These are phyloP conservation scores for Pangasius djambal DNA, from an alignment of 2,797 vertebrate species.

Conservation along the genomic window DNA sequence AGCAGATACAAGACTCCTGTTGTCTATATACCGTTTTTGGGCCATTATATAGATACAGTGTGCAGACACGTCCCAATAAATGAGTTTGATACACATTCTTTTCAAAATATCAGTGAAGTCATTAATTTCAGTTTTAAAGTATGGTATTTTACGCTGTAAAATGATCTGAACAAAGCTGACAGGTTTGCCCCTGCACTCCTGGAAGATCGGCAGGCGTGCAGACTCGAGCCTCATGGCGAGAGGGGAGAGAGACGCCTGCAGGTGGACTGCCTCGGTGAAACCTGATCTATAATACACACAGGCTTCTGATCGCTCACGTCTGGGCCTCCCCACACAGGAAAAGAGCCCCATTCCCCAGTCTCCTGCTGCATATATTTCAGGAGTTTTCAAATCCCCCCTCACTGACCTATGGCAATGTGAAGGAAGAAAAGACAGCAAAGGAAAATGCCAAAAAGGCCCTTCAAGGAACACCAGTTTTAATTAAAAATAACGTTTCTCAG, in stretches of 20 bases:
- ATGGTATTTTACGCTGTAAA: slow-evolving; percentile 11
- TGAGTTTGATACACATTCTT: background rate
- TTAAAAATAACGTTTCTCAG: slow-evolving; percentile 56
- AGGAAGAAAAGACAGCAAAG: slow-evolving; percentile 35
- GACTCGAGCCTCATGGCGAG: slow-evolving; percentile 35
- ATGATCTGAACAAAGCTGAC: slow-evolving; percentile 14
- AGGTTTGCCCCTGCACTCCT: background rate
- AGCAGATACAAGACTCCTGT: background rate
- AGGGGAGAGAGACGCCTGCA: slow-evolving; percentile 42
- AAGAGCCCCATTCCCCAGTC: slow-evolving; percentile 55
- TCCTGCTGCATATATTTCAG: slow-evolving; percentile 56
- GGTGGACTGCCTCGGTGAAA: slow-evolving; percentile 64
- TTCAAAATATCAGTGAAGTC: background rate
- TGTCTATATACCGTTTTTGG: background rate
- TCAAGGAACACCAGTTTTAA: slow-evolving; percentile 63
- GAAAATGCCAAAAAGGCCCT: slow-evolving; percentile 42
- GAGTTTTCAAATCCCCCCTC: slow-evolving; percentile 52
- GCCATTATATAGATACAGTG: background rate
- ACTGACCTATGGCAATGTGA: slow-evolving; percentile 39
- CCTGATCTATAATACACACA: slow-evolving; percentile 56
- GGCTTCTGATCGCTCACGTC: slow-evolving; percentile 53
- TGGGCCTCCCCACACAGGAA: slow-evolving; percentile 52
- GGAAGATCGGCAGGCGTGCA: slow-evolving; percentile 24
- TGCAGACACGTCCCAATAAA: background rate
- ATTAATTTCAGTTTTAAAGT: background rate